A percentile compares a stretch with the other conserved stretches of the same genome.
Evolutionary conservation across 1,140 invertebrate species (phyloP).

Genomic region (Leptoteleia sp.): DNA sequence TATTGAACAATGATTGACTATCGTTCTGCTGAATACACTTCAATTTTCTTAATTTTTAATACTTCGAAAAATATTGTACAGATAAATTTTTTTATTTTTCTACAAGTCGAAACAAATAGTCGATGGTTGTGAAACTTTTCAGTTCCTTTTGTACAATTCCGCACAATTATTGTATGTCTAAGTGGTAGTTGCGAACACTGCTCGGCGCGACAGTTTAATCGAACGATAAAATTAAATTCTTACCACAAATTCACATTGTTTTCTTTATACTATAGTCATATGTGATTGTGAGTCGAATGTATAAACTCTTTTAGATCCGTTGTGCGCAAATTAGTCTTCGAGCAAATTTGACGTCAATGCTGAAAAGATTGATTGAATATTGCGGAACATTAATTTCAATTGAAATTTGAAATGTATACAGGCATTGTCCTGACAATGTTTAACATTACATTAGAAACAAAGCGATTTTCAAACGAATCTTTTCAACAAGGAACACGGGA

Average conservation of each 20-base stretch:
- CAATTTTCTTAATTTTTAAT: conserved; percentile 27
- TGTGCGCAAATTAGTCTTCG: conserved; percentile 71
- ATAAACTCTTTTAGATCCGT: conserved; percentile 37
- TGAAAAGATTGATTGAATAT: background rate
- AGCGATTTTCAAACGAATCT: background rate
- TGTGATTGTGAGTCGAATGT: conserved; percentile 2
- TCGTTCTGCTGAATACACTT: background rate
- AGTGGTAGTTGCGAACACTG: conserved; percentile 6
- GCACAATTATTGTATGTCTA: conserved; percentile 18
- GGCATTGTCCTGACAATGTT: no score
- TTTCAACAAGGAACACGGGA: background rate
- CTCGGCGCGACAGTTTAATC: conserved; percentile 22
- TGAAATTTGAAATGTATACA: background rate
- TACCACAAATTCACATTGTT: conserved; percentile 37
- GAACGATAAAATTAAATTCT: conserved; percentile 35
- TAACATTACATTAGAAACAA: background rate
- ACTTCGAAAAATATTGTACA: conserved; percentile 50
- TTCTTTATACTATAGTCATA: no score
- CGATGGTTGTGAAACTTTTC: conserved; percentile 32
- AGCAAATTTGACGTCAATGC: conserved; percentile 37
- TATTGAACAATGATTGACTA: conserved; percentile 16
- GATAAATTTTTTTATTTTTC: conserved; percentile 26
- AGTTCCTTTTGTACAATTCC: conserved; percentile 44
- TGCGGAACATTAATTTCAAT: background rate
- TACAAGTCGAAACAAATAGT: conserved; percentile 27